phyloP scores from a whole-genome alignment of 1,140 invertebrate genomes.

The Dinothrombium tinctorium region DNA sequence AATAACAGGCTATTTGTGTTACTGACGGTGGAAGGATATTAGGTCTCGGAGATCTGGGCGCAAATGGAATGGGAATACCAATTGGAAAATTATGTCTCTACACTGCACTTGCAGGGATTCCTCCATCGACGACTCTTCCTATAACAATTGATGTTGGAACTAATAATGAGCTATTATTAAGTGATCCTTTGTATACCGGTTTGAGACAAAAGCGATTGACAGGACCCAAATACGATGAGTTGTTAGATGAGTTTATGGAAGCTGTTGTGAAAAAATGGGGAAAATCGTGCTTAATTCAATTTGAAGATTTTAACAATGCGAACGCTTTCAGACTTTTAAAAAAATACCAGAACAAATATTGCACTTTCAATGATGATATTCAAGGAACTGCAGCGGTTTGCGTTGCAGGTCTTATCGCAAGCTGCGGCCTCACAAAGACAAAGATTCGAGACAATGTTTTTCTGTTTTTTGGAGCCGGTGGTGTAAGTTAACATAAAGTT shows the following conservation, averaged over 20 bases:
- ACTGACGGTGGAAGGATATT: conserved; percentile 70
- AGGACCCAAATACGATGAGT: conserved; percentile 71
- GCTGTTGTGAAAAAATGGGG: conserved; percentile 55
- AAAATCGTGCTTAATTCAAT: conserved; percentile 34
- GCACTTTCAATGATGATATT: conserved; percentile 92
- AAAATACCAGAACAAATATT: conserved; percentile 61
- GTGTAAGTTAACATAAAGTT: too few relatives aligned
- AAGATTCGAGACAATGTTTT: conserved; percentile 46
- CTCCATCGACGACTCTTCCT: conserved; percentile 72
- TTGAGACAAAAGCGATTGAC: conserved; percentile 56
- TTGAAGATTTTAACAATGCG: conserved; percentile 84
- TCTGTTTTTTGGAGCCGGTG: conserved; percentile 76
- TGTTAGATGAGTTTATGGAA: conserved; percentile 95
- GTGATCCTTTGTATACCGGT: conserved; percentile 89
- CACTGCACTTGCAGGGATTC: conserved; percentile 73
- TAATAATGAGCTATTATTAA: conserved; percentile 54
- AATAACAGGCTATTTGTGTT: background rate
- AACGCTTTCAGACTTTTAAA: conserved; percentile 77
- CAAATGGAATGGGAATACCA: conserved; percentile 86
- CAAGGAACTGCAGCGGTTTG: conserved; percentile 73
- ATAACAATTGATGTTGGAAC: conserved; percentile 82
- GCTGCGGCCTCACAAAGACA: conserved; percentile 47
- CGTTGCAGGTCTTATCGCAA: conserved; percentile 64
- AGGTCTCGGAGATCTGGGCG: conserved; percentile 76
- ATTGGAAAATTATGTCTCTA: conserved; percentile 80